phyloP scores from a whole-genome alignment of 2,797 vertebrate genomes.

The Erpetoichthys calabaricus region DNA sequence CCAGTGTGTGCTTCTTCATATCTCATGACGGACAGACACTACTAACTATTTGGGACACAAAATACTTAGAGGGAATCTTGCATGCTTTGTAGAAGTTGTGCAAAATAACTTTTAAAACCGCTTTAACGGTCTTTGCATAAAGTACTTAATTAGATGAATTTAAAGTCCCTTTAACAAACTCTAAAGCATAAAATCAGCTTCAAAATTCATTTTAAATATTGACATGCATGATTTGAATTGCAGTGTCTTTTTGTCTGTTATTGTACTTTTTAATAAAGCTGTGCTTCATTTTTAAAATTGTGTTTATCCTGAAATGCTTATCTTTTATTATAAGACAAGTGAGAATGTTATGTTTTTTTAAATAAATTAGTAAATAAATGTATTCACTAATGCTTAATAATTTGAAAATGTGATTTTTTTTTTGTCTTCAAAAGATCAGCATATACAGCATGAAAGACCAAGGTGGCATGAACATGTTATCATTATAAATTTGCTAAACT shows the following conservation, averaged over 20 bases:
- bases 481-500: background rate
- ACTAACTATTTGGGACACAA: background rate
- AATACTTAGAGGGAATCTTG: background rate
- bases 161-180: slow-evolving; percentile 67
- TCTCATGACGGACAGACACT: no score
- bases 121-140: slow-evolving; percentile 47
- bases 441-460: no score
- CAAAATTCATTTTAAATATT: slow-evolving; percentile 32
- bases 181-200: slow-evolving; percentile 38
- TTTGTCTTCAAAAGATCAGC: no score
- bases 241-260: slow-evolving; percentile 36
- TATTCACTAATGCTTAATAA: slow-evolving; percentile 1
- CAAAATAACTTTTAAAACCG: slow-evolving; percentile 47
- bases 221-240: slow-evolving; percentile 49
- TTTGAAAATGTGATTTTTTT: no score
- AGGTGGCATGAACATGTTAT: background rate
- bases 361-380: slow-evolving; percentile 23
- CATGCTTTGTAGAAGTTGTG: slow-evolving; percentile 14
- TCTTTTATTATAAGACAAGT: background rate
- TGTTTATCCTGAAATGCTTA: no score
- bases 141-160: slow-evolving; percentile 42
- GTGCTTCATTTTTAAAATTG: slow-evolving; percentile 15
- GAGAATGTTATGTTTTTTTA: slow-evolving; percentile 35
- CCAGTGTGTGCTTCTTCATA: no score
- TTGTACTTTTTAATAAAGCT: slow-evolving; percentile 7